Evolutionary conservation across 1,140 invertebrate species (phyloP), one percentile per base, ranked within the genome.

Genomic region (Amphibalanus amphitrite): DNA sequence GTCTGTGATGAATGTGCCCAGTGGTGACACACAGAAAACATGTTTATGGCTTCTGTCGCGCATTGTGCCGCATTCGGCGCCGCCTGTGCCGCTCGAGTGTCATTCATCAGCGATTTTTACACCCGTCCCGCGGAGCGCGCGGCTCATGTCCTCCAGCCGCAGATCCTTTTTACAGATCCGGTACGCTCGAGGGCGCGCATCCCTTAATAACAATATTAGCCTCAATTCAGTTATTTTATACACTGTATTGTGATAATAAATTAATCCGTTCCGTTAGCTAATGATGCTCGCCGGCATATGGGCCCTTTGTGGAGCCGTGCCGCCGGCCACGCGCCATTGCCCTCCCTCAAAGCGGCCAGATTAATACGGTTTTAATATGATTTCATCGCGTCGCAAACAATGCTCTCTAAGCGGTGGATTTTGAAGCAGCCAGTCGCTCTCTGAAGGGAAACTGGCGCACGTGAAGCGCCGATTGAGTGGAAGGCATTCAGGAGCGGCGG

Each of bases 221-320:
- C 47, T 59, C 47, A 59, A 59, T 59, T 59, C 47, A 59, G 47
- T 20, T 59, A 59, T 59, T 59, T 59, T 59, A 59, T 59, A 59
- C 47, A 59, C 47, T 59, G 47, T 59, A 59, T 59, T 59, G 47
- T 59, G 47, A 59, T 59, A 59, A 59, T 59, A 59, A 59, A 59
- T 59, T 59, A 59, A 59, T 59, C 47, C 47, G 47, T 59, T 59
- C 47, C 47, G 47, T 59, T 59, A 59, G 47, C 47, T 59, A 59
- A 59, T 59, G 47, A 59, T 59, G 47, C 20, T 59, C 47, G 47
- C 47, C 47, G 47, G 47, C 47, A 59, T 59, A 59, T 59, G 47
- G 47, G 47, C 17, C 47, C 47, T 59, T 59, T 59, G 47, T 59
- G 47, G 47, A 8, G 47, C 1, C 47, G 20, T 23, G 47, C 47